These are phyloP conservation scores for Caenorhabditis sp. DNA, from an alignment of 2,888 invertebrate genomes.

Conservation along the genomic window DNA sequence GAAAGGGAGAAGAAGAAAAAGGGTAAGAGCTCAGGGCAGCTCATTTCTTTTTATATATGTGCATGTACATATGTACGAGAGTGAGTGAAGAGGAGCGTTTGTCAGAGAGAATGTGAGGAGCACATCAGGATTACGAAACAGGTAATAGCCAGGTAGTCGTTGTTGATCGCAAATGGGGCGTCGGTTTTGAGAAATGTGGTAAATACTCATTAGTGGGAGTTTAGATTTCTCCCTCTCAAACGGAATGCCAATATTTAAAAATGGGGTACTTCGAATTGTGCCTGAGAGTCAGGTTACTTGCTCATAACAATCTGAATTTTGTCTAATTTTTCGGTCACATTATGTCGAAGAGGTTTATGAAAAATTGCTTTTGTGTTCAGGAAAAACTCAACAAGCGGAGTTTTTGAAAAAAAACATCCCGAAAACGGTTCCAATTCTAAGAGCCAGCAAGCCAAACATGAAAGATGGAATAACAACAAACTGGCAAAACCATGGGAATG, in stretches of 20 bases:
- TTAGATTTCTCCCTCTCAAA: too few species aligned
- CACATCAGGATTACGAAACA: constrained; percentile 50
- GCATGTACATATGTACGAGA: constrained; percentile 45
- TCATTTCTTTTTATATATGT: constrained; percentile 55
- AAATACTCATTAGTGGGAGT: background rate
- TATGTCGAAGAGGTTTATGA: too few species aligned
- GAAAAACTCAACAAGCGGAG: too few species aligned
- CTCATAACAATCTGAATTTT: too few species aligned
- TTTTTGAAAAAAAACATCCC: too few species aligned
- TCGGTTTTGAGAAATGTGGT: background rate
- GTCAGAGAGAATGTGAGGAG: constrained; percentile 23
- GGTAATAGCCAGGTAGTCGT: constrained; percentile 17
- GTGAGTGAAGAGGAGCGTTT: constrained; percentile 21
- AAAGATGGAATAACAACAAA: constrained; percentile 5
- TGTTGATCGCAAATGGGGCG: background rate
- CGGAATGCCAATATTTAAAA: too few species aligned
- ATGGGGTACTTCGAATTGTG: too few species aligned
- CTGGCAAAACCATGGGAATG: background rate
- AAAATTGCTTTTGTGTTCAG: too few species aligned
- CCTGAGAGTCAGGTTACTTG: background rate
- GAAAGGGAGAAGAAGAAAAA: constrained; percentile 11
- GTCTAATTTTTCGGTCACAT: too few species aligned
- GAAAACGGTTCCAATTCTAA: background rate
- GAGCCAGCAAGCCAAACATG: background rate
- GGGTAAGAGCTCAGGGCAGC: constrained; percentile 20